Evolutionary conservation across 2,797 vertebrate species (phyloP).

Genomic region (Limosa lapponica): DNA sequence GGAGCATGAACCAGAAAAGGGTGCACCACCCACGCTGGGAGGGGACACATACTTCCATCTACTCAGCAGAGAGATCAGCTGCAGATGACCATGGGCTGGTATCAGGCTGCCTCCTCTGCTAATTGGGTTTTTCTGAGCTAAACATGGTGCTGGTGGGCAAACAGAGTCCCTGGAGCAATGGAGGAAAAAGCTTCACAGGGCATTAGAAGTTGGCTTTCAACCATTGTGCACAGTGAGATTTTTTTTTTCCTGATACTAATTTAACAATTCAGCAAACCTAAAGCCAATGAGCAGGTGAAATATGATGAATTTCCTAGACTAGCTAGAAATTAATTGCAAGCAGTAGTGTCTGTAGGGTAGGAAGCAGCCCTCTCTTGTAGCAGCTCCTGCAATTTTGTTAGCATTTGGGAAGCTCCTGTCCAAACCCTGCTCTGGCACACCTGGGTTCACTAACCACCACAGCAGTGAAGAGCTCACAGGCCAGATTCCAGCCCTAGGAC

Average conservation of each 20-base stretch:
- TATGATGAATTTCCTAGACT: not conserved
- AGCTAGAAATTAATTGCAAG: not conserved
- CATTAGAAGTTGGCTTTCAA: not conserved
- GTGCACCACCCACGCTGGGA: accelerated
- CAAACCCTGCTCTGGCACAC: not conserved
- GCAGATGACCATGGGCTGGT: not conserved
- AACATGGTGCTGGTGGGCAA: not conserved
- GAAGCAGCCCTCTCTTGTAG: not conserved
- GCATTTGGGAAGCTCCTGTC: not conserved
- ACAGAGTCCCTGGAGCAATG: not conserved
- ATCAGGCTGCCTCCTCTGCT: not conserved
- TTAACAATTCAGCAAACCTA: not conserved
- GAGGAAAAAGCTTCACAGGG: not conserved
- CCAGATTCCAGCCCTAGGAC: not conserved
- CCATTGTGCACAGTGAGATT: not conserved
- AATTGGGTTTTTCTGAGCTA: not conserved
- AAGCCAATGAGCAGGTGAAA: not conserved
- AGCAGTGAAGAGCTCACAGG: not conserved
- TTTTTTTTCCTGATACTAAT: not conserved
- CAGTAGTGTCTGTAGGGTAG: not conserved
- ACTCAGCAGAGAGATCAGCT: not conserved
- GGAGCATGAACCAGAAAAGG: not conserved
- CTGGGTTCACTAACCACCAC: not conserved
- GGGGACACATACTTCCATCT: not conserved
- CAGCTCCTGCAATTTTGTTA: not conserved